Evolutionary conservation across 2,797 vertebrate genomes (phyloP), one percentile per base, ranked within the genome.

Genomic region (Galaxias olidus): DNA sequence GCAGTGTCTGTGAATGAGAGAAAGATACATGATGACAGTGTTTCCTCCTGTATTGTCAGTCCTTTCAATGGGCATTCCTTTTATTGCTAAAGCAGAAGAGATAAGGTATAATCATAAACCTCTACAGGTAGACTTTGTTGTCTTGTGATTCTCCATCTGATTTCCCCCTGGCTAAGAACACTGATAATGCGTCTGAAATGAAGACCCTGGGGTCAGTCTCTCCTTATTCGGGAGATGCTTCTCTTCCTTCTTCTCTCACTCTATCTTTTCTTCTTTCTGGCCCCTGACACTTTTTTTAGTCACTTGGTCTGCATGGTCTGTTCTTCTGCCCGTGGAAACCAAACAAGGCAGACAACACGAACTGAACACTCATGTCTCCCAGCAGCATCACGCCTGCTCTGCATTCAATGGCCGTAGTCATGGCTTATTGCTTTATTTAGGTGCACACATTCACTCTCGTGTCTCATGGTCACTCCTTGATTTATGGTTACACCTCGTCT

Each of bases 41-140:
- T 30, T 30, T 30, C 2, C 2, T 30, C 6, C 30, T 30, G 30
- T 2, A 30, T 30, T 30, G 30, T 30, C 30, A 30, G 6, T 6
- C 30, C 30, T 77, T 79, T 87, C 78, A 80, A 83, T 84, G 75
- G 79, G 83, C 30, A 6, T 30, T 30, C 30, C 30, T 30, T 6
- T 6, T 30, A 3, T 30, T 6, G 30, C 30, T 30, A 30, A 2
- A 30, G 30, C 30, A 30, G 6, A 30, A 3, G 30, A 30, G 30
- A 30, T 30, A 30, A 2, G 30, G 6, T 30, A 30, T 30, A 2
- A 30, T 30, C 30, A 30, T 30, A 6, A 2, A 30, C 30, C 2
- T 30, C 30, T 30, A 30, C 30, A 30, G 30, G 30, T 30, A 78
- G 76, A 86, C 76, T 51, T 15, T 10, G 69, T 71, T 58, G 70